These are phyloP conservation scores for Cygnus atratus DNA, from an alignment of 2,113 vertebrate genomes.

Conservation along the genomic window DNA sequence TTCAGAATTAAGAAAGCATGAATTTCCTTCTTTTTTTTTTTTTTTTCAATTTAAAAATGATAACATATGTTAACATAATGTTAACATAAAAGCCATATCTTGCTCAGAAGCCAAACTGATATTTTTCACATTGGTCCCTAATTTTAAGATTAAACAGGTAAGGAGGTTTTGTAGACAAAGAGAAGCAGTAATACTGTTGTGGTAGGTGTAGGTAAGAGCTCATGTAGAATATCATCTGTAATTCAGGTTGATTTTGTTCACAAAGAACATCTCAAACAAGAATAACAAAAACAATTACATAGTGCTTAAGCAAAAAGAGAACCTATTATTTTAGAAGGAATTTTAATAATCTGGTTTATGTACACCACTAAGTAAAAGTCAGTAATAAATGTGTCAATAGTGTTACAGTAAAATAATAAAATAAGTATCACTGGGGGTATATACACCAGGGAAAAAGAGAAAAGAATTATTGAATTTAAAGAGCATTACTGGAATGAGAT, in stretches of 20 bases:
- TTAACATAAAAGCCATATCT: not conserved
- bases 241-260: not conserved
- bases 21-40: not conserved
- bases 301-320: not conserved
- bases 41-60: not conserved
- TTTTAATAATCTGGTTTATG: not conserved
- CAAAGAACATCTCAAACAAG: not conserved
- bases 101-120: not conserved
- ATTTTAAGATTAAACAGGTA: not conserved
- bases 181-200: not conserved
- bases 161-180: not conserved
- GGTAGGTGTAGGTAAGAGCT: not conserved
- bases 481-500: slow-evolving; percentile 37
- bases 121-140: not conserved
- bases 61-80: not conserved
- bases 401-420: not conserved
- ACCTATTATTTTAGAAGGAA: not conserved
- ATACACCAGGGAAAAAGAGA: not conserved
- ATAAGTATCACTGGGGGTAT: not conserved
- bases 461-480: not conserved
- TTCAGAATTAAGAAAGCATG: not conserved
- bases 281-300: not conserved
- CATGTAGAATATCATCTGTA: not conserved
- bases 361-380: not conserved
- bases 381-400: not conserved